phyloP scores from a whole-genome alignment of 2,797 vertebrate species.

The Erpetoichthys calabaricus region DNA sequence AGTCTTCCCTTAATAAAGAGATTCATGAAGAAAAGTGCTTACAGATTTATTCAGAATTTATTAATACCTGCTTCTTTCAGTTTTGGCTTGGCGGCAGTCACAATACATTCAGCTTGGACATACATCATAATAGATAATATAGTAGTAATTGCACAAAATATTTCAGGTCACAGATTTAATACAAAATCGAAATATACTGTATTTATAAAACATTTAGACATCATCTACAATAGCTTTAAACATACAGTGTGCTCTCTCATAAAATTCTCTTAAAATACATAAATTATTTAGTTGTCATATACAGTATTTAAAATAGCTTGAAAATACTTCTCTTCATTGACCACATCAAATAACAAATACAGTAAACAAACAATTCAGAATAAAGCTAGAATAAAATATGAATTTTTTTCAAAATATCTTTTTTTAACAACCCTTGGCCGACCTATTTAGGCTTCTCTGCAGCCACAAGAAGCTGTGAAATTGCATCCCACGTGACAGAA shows the following conservation, averaged over 20 bases:
- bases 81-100: slow-evolving; percentile 37
- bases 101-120: slow-evolving; percentile 52
- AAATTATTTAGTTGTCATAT: slow-evolving; percentile 30
- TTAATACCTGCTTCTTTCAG: slow-evolving; percentile 36
- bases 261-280: slow-evolving; percentile 52
- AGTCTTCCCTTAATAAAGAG: no score
- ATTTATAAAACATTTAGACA: slow-evolving; percentile 61
- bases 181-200: slow-evolving; percentile 42
- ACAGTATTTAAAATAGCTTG: slow-evolving; percentile 53
- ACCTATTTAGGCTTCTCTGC: no score
- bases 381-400: slow-evolving; percentile 19
- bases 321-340: slow-evolving; percentile 25
- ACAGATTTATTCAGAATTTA: slow-evolving; percentile 13
- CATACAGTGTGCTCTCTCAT: slow-evolving; percentile 32
- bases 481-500: not conserved
- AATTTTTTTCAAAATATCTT: slow-evolving; percentile 2
- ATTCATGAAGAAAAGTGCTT: no score
- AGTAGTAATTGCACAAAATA: slow-evolving; percentile 49
- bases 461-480: no score
- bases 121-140: slow-evolving; percentile 30
- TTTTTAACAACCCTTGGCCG: not conserved
- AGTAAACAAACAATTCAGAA: slow-evolving; percentile 32
- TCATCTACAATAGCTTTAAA: slow-evolving; percentile 34
- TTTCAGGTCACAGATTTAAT: slow-evolving; percentile 47
- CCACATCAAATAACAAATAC: slow-evolving; percentile 38